phyloP scores from a whole-genome alignment of 2,797 vertebrate genomes.

The Gymnoscopelus microlampas region DNA sequence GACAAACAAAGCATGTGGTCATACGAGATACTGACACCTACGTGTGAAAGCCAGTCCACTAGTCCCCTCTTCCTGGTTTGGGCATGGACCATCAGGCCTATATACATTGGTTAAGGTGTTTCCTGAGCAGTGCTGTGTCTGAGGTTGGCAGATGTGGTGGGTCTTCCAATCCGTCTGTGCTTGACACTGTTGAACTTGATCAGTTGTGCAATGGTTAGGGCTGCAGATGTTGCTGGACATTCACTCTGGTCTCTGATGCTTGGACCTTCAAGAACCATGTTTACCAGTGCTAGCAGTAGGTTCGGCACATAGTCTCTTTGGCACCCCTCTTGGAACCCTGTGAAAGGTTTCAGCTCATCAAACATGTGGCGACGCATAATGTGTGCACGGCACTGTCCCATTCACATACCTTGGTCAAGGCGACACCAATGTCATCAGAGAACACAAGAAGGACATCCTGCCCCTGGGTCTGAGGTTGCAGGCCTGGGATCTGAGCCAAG shows the following conservation, averaged over 20 bases:
- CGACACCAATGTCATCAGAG: background rate
- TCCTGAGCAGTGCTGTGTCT: slow-evolving; percentile 1
- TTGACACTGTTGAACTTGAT: slow-evolving; percentile 14
- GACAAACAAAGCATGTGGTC: slow-evolving; percentile 13
- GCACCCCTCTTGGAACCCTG: background rate
- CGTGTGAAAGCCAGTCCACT: slow-evolving; percentile 1
- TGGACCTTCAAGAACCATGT: slow-evolving; percentile 6
- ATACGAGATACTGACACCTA: slow-evolving; percentile 1
- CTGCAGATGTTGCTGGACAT: background rate
- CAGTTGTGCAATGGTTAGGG: background rate
- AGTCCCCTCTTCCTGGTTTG: slow-evolving; percentile 5
- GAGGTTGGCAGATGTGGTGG: background rate
- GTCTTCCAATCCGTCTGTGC: background rate
- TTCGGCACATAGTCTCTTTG: background rate
- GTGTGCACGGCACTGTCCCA: background rate
- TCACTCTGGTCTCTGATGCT: slow-evolving; percentile 7
- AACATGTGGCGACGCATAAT: slow-evolving; percentile 8
- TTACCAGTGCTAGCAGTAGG: background rate
- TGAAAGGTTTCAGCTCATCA: slow-evolving; percentile 2
- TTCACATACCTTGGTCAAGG: slow-evolving; percentile 1
- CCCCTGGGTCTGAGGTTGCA: background rate
- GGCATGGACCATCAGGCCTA: slow-evolving; percentile 10
- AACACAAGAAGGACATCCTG: background rate
- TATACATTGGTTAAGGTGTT: background rate
- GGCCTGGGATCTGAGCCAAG: background rate